Evolutionary conservation across 2,797 vertebrate species (phyloP).

Genomic region (Thripadectes ignobilis): DNA sequence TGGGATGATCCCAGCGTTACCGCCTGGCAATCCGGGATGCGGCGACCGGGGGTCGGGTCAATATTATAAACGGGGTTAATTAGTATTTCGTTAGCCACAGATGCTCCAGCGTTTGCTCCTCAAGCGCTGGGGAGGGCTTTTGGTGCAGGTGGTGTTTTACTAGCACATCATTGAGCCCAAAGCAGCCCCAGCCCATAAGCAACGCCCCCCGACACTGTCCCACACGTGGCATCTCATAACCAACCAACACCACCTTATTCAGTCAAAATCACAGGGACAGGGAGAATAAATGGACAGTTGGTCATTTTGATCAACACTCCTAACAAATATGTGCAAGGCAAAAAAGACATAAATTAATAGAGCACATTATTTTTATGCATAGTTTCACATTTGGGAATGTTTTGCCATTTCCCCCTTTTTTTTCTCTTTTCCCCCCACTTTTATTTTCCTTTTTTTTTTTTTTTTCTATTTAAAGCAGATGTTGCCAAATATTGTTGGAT

Average conservation of each 20-base stretch:
- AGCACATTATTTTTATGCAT: not conserved
- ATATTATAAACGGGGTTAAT: fast-evolving
- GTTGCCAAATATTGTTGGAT: not conserved
- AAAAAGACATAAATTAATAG: not conserved
- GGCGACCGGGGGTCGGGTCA: not conserved
- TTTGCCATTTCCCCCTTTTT: not conserved
- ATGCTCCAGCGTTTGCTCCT: fast-evolving
- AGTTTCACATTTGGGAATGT: not conserved
- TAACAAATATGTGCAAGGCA: not conserved
- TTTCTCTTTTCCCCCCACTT: too few species aligned
- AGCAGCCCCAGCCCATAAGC: not conserved
- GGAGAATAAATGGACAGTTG: not conserved
- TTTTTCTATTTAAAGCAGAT: not conserved
- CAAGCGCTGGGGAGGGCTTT: fast-evolving
- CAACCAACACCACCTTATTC: fast-evolving
- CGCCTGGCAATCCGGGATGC: fast-evolving
- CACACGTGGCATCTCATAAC: fast-evolving
- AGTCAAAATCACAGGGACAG: not conserved
- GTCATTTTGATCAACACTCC: not conserved
- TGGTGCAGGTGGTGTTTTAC: fast-evolving
- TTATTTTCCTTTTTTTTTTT: not conserved
- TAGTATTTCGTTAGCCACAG: fast-evolving
- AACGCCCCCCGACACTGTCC: fast-evolving
- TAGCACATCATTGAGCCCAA: fast-evolving
- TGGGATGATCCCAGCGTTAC: not conserved